Conservation (phyloP, 2,797 vertebrate genomes). For the Labeo calbasu region DNA sequence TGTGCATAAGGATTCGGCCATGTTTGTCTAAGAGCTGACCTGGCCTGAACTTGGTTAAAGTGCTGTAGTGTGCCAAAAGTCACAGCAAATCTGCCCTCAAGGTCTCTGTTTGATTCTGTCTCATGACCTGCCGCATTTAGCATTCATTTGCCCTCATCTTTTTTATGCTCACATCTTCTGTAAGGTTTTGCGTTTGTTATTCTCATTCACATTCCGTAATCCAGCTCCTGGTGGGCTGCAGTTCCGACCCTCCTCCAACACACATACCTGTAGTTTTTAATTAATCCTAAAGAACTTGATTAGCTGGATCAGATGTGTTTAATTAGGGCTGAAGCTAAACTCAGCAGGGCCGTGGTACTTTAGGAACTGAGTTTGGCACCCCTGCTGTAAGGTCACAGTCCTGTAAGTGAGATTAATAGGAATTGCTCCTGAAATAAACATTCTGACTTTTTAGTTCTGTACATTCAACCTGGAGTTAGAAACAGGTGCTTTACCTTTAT, state of each 20-base stretch:
- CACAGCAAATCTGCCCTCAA: conserved; percentile 16
- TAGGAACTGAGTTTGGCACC: background rate
- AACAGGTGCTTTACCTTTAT: conserved; percentile 1
- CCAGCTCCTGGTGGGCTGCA: background rate
- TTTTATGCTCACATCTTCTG: background rate
- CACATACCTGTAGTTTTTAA: background rate
- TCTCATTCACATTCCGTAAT: background rate
- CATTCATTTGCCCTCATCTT: background rate
- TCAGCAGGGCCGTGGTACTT: background rate
- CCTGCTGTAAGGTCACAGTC: background rate
- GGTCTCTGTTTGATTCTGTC: background rate
- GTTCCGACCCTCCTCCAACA: background rate
- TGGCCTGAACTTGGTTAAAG: background rate
- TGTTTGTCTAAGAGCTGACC: conserved; percentile 10
- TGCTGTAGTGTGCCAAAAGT: background rate
- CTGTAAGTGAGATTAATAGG: background rate
- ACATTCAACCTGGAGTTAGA: background rate
- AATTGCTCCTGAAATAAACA: background rate
- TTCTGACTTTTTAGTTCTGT: background rate
- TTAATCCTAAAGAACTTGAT: background rate
- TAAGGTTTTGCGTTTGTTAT: background rate
- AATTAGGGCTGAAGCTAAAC: background rate
- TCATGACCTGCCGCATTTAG: background rate
- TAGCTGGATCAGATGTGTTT: background rate
- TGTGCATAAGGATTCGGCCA: background rate